These are phyloP conservation scores for Tuberolachnus salignus DNA, from an alignment of 2,888 invertebrate species.

Conservation along the genomic window DNA sequence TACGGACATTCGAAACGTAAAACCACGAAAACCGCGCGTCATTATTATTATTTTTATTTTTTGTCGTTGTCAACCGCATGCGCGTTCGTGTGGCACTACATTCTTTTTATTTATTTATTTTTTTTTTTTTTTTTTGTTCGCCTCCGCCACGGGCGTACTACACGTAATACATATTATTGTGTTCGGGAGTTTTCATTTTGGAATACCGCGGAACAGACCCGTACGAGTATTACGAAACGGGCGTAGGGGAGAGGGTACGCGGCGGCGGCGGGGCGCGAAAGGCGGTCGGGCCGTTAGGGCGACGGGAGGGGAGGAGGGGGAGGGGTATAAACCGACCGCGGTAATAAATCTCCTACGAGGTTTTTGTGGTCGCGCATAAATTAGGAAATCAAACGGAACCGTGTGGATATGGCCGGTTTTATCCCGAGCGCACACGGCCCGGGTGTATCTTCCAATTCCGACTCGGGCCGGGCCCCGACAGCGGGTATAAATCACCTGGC, in stretches of 20 bases:
- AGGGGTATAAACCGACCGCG: constrained; percentile 21
- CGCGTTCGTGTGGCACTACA: too few species aligned
- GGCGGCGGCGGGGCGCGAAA: constrained; percentile 27
- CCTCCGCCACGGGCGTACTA: neutral
- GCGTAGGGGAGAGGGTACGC: neutral
- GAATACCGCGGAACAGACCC: constrained; percentile 31
- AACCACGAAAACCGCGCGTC: neutral
- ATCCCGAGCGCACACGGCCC: constrained; percentile 32
- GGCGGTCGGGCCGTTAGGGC: constrained; percentile 1
- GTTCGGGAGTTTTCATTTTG: constrained; percentile 43
- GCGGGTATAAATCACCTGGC: constrained; percentile 53
- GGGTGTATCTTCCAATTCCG: constrained; percentile 55
- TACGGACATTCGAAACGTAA: too few species aligned
- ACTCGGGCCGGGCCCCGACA: constrained; percentile 51
- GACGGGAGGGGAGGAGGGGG: neutral
- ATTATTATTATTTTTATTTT: constrained; percentile 21
- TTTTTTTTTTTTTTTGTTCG: neutral
- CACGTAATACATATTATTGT: constrained; percentile 26
- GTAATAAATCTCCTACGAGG: constrained; percentile 55
- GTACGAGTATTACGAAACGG: constrained; percentile 53
- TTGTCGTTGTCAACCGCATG: too few species aligned
- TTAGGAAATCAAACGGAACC: constrained; percentile 56
- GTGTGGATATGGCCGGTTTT: constrained; percentile 53
- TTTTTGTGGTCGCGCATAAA: constrained; percentile 56
- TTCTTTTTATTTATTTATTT: neutral